These are phyloP conservation scores for Hemicordylus capensis DNA, from an alignment of 2,113 vertebrate genomes.

Conservation along the genomic window DNA sequence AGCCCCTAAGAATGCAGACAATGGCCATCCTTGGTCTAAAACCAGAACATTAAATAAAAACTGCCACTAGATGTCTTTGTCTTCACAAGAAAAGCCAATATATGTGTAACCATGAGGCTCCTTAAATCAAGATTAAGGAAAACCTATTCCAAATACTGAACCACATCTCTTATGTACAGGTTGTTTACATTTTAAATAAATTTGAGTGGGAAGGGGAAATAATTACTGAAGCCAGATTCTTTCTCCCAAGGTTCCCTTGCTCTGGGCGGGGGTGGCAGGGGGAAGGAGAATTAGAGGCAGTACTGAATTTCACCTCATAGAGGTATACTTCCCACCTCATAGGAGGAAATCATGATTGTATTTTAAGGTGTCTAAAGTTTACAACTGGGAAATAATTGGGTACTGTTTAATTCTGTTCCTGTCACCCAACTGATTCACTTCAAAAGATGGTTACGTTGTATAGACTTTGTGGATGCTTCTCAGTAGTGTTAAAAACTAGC, in stretches of 20 bases:
- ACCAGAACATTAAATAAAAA: neutral
- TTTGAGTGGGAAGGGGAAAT: constrained; percentile 46
- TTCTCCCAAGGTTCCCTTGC: constrained; percentile 41
- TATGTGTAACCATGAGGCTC: neutral
- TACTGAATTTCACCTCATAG: no score
- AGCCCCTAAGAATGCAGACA: neutral
- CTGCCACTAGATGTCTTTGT: constrained; percentile 69
- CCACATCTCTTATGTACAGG: constrained; percentile 26
- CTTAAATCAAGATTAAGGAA: constrained; percentile 44
- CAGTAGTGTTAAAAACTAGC: neutral
- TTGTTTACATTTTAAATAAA: constrained; percentile 58
- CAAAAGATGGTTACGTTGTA: no score
- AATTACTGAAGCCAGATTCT: constrained; percentile 41
- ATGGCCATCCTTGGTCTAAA: neutral
- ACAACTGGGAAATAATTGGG: neutral
- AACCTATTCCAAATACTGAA: constrained; percentile 34
- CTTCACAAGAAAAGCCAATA: constrained; percentile 7
- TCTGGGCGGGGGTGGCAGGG: no score
- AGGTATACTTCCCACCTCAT: neutral
- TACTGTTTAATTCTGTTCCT: constrained; percentile 8
- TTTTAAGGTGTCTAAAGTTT: neutral
- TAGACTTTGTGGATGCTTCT: neutral
- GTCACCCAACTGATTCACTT: no score
- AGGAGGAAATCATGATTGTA: neutral
- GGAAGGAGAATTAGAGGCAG: constrained; percentile 29